Percentiles rank a stretch among this genome's conserved stretches.
These are phyloP conservation scores for Triplophysa dalaica DNA, from an alignment of 2,113 vertebrate species.

Conservation along the genomic window DNA sequence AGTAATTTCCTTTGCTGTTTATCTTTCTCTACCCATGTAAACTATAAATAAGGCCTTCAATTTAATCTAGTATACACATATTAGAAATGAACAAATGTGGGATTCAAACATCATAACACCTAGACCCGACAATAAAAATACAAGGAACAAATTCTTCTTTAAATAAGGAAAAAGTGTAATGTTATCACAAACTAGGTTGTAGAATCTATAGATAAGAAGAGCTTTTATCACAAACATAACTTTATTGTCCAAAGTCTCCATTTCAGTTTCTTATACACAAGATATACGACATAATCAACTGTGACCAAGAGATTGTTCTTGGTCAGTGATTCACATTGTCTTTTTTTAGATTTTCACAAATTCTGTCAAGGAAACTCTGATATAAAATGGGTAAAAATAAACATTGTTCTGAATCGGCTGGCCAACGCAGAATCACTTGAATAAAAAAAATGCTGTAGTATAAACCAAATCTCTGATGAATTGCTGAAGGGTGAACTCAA, in stretches of 20 bases:
- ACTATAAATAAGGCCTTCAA: background rate
- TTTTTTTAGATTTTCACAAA: constrained; percentile 11
- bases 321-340: constrained; percentile 12
- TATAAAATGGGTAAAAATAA: background rate
- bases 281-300: constrained; percentile 16
- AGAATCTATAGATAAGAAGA: background rate
- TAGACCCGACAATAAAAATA: background rate
- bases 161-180: no score
- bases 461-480: constrained; percentile 14
- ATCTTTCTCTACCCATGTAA: background rate
- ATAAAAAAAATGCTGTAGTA: background rate
- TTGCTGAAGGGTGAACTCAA: background rate
- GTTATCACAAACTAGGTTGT: background rate
- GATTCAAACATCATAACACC: background rate
- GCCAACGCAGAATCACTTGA: background rate
- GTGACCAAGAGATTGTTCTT: background rate
- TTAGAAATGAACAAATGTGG: background rate
- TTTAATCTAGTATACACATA: background rate
- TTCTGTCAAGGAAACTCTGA: background rate
- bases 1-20: constrained; percentile 1
- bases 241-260: constrained; percentile 37
- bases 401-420: background rate
- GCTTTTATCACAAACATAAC: constrained; percentile 31
- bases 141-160: background rate
- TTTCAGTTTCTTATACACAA: constrained; percentile 19